Evolutionary conservation across 1,140 invertebrate species (phyloP), one percentile per base, ranked within the genome.

Genomic region (Trypoxylus dichotomus): DNA sequence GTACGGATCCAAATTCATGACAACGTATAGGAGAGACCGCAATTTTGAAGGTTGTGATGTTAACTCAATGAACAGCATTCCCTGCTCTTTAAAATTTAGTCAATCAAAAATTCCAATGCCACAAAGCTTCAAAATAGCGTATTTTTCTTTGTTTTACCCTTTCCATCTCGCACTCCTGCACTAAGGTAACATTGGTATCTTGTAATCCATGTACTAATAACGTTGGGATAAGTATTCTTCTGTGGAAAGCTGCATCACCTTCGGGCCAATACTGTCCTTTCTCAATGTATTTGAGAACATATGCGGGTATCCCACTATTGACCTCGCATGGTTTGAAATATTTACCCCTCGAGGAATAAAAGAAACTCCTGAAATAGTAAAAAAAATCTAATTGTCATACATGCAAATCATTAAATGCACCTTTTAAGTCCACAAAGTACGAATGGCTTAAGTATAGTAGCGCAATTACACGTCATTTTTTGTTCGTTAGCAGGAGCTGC

Each of bases 121-220:
- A n/a, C n/a, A n/a, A n/a, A n/a, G n/a, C n/a, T n/a, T n/a, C n/a
- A n/a, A n/a, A n/a, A n/a, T n/a, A n/a, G n/a, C n/a, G n/a, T n/a
- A n/a, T n/a, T n/a, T n/a, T n/a, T n/a, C n/a, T n/a, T n/a, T n/a
- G n/a, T n/a, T 86, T 86, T 84, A 93, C 92, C 84, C 91, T 88
- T 85, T 93, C 90, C 93, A 94, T 94, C 85, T 93, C 92, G 81
- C 92, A 91, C 86, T 93, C 92, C 80, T 94, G 93, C 25, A 93
- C 89, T 78, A 93, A 87, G 13, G 91, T 90, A 11, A 94, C 91
- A 68, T 91, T 88, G 76, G 90, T 90, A 85, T 94, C 93, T 84
- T 90, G 88, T 77, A 91, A 85, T 13, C 93, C 93, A 82, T 94
- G 91, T 47, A 94, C 89, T 8, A 94, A 85, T 41, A 94, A 87